Evolutionary conservation across 2,113 vertebrate genomes (phyloP).

Genomic region (Girardinichthys multiradiatus): DNA sequence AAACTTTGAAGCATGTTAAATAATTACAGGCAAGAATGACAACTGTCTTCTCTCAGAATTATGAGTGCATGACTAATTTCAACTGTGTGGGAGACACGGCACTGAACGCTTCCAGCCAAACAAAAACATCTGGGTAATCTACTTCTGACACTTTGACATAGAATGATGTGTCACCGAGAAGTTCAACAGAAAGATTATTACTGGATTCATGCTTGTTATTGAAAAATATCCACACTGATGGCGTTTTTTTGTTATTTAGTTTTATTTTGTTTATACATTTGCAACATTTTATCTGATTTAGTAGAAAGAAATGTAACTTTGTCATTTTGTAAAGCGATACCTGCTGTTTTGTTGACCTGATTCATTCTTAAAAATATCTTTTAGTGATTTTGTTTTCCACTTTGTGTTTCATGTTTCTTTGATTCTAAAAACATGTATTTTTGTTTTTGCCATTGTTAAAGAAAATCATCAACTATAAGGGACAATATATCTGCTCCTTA

Average conservation of each 20-base stretch:
- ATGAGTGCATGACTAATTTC: background rate
- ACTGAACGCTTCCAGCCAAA: background rate
- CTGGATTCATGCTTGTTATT: background rate
- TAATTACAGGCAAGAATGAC: background rate
- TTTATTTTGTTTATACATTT: constrained; percentile 4
- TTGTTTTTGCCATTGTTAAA: background rate
- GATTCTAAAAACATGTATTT: constrained; percentile 12
- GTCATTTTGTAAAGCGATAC: background rate
- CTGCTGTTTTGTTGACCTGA: background rate
- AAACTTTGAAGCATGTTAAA: background rate
- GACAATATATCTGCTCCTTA: constrained; percentile 9
- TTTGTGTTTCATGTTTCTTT: constrained; percentile 18
- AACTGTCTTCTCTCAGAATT: background rate
- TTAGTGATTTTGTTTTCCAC: constrained; percentile 25
- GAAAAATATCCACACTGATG: background rate
- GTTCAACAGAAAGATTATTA: background rate
- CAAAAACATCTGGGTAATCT: background rate
- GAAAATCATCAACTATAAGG: constrained; percentile 20
- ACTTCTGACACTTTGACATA: background rate
- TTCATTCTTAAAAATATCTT: constrained; percentile 1
- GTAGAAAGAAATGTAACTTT: constrained; percentile 1
- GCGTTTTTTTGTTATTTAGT: background rate
- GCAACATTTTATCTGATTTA: constrained; percentile 31
- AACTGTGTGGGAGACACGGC: background rate
- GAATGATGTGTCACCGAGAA: background rate